Base-by-base conservation (phyloP, 2,888 invertebrate genomes). In the Eustalomyia histrio region DNA sequence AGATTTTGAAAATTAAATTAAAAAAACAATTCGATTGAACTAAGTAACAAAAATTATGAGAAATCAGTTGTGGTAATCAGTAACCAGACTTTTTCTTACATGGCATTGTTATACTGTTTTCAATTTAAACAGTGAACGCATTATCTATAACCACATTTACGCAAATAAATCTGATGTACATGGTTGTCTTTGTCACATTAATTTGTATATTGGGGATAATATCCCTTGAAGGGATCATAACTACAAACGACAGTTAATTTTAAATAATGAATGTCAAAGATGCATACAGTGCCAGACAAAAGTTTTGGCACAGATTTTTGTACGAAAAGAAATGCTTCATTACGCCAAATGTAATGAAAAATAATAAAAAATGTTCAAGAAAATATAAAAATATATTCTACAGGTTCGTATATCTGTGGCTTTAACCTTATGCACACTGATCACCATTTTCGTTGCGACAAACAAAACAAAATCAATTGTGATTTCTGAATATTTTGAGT, bases 141-240 rank as follows among this genome's bases (percentile, higher is more conserved):
- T 87, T 88, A 87, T 87, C 87, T 87, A 87, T 87, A 87, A 87
- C 87, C 85, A 76, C 68, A 76, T 82, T 81, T 81, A 81, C 81
- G 81, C 81, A 81, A 78, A 75, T 75, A 35, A 72, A 58, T 47
- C 21, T 76, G 33, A 58, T 43, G 17, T 60, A 55, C 74, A 69
- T 78, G 69, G 76, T 81, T 75, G 81, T 58, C 71, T 67, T 81
- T 81, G 55, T 14, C 52, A 58, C 53, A 17, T 17, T 47, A 47
- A 69, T 52, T 12, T 63, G 68, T 52, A 8, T 63, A 21, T 67
- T 52, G 63, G 52, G 57, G 21, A 52, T 79, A 63, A 18, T 76
- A 64, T 67, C 55, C 65, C 14, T 21, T 21, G 24, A 17, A 73
- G 39, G 57, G 68, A 79, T 74, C 50, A 73, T 57, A 57, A 18